A percentile compares a stretch with the other conserved stretches of the same genome.
Evolutionary conservation across 2,888 invertebrate genomes (phyloP).

Genomic region (Anthophora plumipes): DNA sequence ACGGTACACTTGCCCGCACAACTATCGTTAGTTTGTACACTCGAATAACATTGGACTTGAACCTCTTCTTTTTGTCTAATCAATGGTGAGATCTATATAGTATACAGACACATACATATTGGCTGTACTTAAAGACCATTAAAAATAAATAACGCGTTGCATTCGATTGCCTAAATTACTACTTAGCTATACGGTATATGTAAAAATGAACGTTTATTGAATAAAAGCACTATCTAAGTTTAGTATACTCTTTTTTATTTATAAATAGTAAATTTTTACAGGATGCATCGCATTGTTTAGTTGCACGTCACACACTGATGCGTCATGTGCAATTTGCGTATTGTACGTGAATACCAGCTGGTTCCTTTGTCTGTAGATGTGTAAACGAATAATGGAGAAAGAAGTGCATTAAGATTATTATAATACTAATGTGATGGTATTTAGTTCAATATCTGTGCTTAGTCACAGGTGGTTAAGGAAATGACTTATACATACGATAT

Average conservation of each 20-base stretch:
- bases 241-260: not conserved
- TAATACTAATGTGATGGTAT: conserved; percentile 11
- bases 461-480: conserved; percentile 57
- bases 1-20: not conserved
- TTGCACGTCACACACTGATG: not conserved
- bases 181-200: not conserved
- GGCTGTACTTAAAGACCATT: not conserved
- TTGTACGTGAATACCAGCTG: conserved; percentile 24
- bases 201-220: not conserved
- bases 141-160: conserved; percentile 10
- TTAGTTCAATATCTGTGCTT: conserved; percentile 33
- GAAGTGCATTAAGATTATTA: conserved; percentile 32
- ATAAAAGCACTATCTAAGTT: not conserved
- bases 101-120: not conserved
- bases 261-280: not conserved
- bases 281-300: conserved; percentile 2
- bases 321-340: not conserved
- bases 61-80: conserved; percentile 55
- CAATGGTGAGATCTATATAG: conserved; percentile 38
- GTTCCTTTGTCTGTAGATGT: conserved; percentile 29
- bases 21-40: conserved; percentile 6
- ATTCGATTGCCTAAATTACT: not conserved
- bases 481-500: conserved; percentile 31
- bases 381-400: conserved; percentile 23
- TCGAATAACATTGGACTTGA: conserved; percentile 53